Base-by-base conservation (phyloP, 2,113 vertebrate genomes). In the Machaerirhynchus nigripectus region DNA sequence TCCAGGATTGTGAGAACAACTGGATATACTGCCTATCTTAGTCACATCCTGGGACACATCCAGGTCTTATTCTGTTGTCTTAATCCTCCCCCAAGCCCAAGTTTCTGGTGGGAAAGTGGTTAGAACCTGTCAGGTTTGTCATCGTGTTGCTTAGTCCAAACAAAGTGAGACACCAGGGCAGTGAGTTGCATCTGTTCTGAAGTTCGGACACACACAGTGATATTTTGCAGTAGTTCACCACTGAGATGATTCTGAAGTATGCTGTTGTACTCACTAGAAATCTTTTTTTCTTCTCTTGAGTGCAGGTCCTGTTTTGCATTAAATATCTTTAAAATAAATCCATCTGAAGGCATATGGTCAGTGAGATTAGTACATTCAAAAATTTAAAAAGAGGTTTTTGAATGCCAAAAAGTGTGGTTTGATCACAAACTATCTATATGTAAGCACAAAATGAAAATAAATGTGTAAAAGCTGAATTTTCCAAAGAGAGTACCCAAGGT, bases 31-130 rank as follows among this genome's bases (percentile, higher is more conserved):
- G 13, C 10, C 5, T 8, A 5, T 21, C 7, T 63, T 39, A 37
- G 9, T 35, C 47, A 55, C 0, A 0, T 61, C 50, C 40, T 56
- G 18, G 33, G 11, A 14, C 13, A 37, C 7, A 20, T 63, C 19
- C 17, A n/a, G 18, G 8, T 42, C 33, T 64, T 37, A 10, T 11
- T 77, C 18, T 3, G 1, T 5, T 42, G 10, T 15, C 35, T 31
- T 60, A 59, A 56, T 77, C 23, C 2, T 87, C 10, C 9, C 4
- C 4, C 8, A 37, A 39, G 19, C 14, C 10, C 33, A 7, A 17
- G 8, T 42, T 82, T 65, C 21, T 21, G 19, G 49, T 64, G 35
- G n/a, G 92, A 80, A 42, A 13, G 17, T 4, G 19, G 2, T 0
- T 40, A 55, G 22, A 47, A 35, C 80, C 68, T 64, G 19, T 30